Percentiles rank a stretch among this genome's conserved stretches.
These are phyloP conservation scores for Zaprionus gabonicus DNA, from an alignment of 1,140 invertebrate genomes.

Conservation along the genomic window DNA sequence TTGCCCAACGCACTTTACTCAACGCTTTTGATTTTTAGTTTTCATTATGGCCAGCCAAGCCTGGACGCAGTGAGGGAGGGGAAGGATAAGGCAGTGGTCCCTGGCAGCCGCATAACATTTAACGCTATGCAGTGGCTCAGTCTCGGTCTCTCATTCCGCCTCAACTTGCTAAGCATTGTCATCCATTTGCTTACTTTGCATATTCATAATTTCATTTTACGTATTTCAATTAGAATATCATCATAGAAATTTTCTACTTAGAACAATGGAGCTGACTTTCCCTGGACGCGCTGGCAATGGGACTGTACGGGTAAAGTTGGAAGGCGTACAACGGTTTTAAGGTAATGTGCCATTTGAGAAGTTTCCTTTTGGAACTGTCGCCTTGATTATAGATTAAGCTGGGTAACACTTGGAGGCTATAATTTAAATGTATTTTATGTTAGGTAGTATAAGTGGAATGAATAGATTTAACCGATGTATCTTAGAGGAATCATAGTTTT, in stretches of 20 bases:
- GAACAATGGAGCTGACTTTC: slow-evolving; percentile 62
- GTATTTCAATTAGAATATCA: slow-evolving; percentile 83
- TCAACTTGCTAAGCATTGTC: slow-evolving; percentile 79
- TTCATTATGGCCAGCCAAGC: slow-evolving; percentile 59
- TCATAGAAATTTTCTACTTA: slow-evolving; percentile 65
- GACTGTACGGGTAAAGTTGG: slow-evolving; percentile 9
- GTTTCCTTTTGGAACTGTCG: not conserved
- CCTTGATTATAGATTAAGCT: slow-evolving; percentile 11
- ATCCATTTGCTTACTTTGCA: slow-evolving; percentile 83
- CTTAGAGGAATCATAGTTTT: too few species aligned
- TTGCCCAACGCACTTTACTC: slow-evolving; percentile 36
- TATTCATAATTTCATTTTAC: slow-evolving; percentile 83
- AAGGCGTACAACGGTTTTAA: slow-evolving; percentile 29
- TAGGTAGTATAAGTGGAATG: too few species aligned
- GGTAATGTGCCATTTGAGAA: slow-evolving; percentile 25
- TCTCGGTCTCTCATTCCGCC: slow-evolving; percentile 27
- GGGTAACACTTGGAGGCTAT: not conserved
- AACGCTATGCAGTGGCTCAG: slow-evolving; percentile 63
- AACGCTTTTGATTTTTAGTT: slow-evolving; percentile 77
- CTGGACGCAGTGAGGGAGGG: not conserved
- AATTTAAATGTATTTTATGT: not conserved
- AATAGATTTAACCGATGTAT: too few species aligned
- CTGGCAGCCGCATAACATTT: slow-evolving; percentile 64
- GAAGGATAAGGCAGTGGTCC: not conserved
- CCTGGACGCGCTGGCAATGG: not conserved